Conservation (phyloP, 2,113 vertebrate species). For the Tragelaphus imberbis region DNA sequence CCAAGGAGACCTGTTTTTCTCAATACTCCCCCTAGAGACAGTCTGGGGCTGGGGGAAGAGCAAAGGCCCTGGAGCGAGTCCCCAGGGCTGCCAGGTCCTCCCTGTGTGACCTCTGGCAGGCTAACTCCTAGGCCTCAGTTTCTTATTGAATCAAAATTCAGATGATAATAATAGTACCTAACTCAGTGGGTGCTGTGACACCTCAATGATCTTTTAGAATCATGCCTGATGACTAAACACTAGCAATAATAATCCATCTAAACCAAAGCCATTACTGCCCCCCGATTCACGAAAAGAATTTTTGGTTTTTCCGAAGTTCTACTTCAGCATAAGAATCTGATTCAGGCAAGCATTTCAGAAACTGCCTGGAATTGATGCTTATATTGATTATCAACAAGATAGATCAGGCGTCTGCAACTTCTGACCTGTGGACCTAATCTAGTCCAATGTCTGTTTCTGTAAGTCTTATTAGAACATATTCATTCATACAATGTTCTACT, state of each 20-base stretch:
- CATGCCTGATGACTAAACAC: not conserved
- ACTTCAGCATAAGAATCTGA: not conserved
- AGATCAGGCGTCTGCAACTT: not conserved
- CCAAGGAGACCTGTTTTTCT: not conserved
- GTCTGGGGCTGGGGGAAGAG: too few relatives aligned
- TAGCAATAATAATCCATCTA: not conserved
- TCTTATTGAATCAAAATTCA: not conserved
- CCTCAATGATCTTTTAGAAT: not conserved
- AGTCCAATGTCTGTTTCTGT: not conserved
- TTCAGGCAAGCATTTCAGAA: not conserved
- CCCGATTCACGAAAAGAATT: not conserved
- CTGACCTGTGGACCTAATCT: not conserved
- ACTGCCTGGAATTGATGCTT: not conserved
- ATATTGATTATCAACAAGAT: not conserved
- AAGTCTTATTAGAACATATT: not conserved
- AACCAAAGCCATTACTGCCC: not conserved
- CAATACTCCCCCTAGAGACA: not conserved
- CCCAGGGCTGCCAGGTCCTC: not conserved
- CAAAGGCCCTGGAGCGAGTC: rapidly evolving
- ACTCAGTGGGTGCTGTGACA: not conserved
- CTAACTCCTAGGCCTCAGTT: not conserved
- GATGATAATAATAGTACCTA: not conserved
- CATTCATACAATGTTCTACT: not conserved
- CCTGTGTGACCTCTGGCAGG: not conserved
- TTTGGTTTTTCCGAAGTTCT: not conserved